Base-by-base conservation (phyloP, 2,888 invertebrate genomes). In the Drosophila tripunctata region DNA sequence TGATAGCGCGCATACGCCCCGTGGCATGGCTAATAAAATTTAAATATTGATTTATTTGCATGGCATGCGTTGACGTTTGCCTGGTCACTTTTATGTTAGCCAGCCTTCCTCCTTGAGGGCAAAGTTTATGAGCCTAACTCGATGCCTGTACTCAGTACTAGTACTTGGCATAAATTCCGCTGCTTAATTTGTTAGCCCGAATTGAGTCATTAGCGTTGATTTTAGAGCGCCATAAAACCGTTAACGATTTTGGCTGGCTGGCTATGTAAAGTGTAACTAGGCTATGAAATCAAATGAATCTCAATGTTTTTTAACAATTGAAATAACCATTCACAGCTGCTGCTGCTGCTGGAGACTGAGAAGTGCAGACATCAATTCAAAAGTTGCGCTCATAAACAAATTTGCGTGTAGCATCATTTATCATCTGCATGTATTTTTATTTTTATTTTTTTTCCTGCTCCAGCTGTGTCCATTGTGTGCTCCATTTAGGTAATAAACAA, bases 191-290 rank as follows among this genome's bases (percentile, higher is more conserved):
- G 66, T 63, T 45, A 54, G 50, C 56, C 55, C 48, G 68, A 78
- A 81, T 80, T 78, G 67, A 78, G 78, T 78, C 78, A 82, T 81
- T 82, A 80, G 74, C 67, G 48, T 71, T 67, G 78, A 71, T 81
- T 81, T 81, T 80, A 82, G 61, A 65, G 56, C 51, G 60, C 58
- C 67, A 67, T 81, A 76, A 82, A 81, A 60, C 48, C 52, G 60
- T 62, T 75, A 80, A 81, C 77, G 79, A 76, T 62, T 48, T 12
- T n/a, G 17, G 5, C 48, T 14, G 21, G 3, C 45, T 7, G n/a
- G 19, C 19, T 7, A 36, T 36, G 24, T 27, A 19, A 47, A 40
- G 33, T 58, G 5, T 19, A 48, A 38, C 51, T n/a, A 17, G 1
- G 38, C 43, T 8, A 12, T 21, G 7, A 27, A 62, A 52, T 22